A percentile compares a stretch with the other conserved stretches of the same genome.
These are phyloP conservation scores for Athalia circularis DNA, from an alignment of 2,888 invertebrate species.

Conservation along the genomic window DNA sequence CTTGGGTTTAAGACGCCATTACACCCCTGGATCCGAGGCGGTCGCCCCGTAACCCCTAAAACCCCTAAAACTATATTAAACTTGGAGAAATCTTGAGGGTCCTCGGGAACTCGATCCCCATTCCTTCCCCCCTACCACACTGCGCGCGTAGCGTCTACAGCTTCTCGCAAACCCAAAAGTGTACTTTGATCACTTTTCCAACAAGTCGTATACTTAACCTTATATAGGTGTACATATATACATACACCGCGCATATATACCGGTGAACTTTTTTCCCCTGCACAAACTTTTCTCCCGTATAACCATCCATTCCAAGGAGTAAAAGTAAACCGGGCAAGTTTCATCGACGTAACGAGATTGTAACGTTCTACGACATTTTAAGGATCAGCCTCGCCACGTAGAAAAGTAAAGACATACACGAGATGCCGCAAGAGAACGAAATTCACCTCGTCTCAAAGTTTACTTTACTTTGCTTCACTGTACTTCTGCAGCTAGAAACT, in stretches of 20 bases:
- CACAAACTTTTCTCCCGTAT: slow-evolving; percentile 10
- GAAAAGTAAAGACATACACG: background rate
- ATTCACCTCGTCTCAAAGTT: too few species aligned
- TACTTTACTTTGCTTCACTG: too few species aligned
- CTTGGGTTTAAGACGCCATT: slow-evolving; percentile 74
- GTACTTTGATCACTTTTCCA: slow-evolving; percentile 69
- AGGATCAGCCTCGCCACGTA: slow-evolving; percentile 4
- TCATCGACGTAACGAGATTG: slow-evolving; percentile 39
- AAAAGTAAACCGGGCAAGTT: slow-evolving; percentile 37
- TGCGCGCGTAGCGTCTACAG: background rate
- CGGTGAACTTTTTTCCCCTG: too few species aligned
- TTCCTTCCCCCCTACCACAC: slow-evolving; percentile 5
- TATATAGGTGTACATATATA: background rate
- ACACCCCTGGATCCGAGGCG: slow-evolving; percentile 68
- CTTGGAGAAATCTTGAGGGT: slow-evolving; percentile 72
- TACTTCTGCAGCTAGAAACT: too few species aligned
- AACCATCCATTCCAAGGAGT: background rate
- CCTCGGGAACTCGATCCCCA: slow-evolving; percentile 44
- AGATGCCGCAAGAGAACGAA: too few species aligned
- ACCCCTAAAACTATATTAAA: slow-evolving; percentile 72
- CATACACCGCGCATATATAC: background rate
- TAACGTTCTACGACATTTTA: slow-evolving; percentile 34
- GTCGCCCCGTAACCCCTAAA: slow-evolving; percentile 61
- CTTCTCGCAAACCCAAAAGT: slow-evolving; percentile 62
- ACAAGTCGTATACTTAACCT: slow-evolving; percentile 43